A percentile compares a stretch with the other conserved stretches of the same genome.
phyloP scores from a whole-genome alignment of 2,888 invertebrate genomes.

The Bruchidius siliquastri region DNA sequence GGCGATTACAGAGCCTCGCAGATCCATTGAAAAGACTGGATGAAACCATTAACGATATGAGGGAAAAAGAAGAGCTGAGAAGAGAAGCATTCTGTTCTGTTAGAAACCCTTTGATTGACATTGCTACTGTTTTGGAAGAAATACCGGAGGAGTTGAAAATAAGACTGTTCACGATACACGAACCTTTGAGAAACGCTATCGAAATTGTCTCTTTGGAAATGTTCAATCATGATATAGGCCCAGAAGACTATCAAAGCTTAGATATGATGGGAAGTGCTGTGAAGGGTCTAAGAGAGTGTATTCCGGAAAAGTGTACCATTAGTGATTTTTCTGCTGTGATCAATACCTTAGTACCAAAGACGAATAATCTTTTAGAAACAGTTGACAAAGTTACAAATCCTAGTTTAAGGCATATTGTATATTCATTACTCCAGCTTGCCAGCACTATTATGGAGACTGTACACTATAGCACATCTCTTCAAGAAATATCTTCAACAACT shows the following conservation, averaged over 20 bases:
- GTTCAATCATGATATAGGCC: constrained; percentile 35
- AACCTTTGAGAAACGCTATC: constrained; percentile 36
- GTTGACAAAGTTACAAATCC: constrained; percentile 20
- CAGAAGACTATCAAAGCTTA: constrained; percentile 22
- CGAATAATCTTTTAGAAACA: constrained; percentile 13
- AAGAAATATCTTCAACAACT: background rate
- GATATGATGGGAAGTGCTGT: constrained; percentile 19
- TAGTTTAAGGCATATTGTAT: constrained; percentile 23
- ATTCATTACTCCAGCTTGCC: constrained; percentile 18
- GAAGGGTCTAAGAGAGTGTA: constrained; percentile 17
- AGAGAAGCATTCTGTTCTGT: constrained; percentile 28
- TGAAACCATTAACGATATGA: constrained; percentile 29
- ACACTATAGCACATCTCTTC: background rate
- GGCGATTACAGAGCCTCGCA: constrained; percentile 33
- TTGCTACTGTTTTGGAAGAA: constrained; percentile 33
- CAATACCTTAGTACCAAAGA: constrained; percentile 14
- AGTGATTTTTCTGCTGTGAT: constrained; percentile 16
- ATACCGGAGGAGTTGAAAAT: constrained; percentile 32
- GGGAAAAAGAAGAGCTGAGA: constrained; percentile 25
- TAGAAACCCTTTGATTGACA: constrained; percentile 33
- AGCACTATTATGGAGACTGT: constrained; percentile 17
- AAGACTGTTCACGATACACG: constrained; percentile 27
- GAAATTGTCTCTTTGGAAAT: constrained; percentile 40
- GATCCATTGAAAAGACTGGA: constrained; percentile 36
- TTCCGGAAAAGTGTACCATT: constrained; percentile 16